These are phyloP conservation scores for Drosophila pseudoananassae DNA, from an alignment of 1,140 invertebrate species.

Conservation along the genomic window DNA sequence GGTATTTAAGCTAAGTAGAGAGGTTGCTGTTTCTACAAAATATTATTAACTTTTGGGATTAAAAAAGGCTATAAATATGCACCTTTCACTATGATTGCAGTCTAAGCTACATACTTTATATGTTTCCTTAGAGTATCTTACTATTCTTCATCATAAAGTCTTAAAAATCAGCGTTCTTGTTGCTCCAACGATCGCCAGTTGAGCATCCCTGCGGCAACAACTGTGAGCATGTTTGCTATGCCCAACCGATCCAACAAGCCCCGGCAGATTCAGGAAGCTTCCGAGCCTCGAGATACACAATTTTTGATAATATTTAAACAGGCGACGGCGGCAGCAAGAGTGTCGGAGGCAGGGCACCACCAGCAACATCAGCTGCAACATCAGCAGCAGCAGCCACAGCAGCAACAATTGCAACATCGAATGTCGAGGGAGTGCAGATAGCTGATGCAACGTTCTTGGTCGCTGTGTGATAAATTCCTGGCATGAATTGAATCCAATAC, in stretches of 20 bases:
- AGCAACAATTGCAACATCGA: slow-evolving; percentile 39
- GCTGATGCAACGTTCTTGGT: slow-evolving; percentile 27
- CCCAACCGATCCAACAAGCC: slow-evolving; percentile 32
- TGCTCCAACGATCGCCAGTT: slow-evolving; percentile 57
- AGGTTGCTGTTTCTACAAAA: neutral
- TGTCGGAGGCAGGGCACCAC: slow-evolving; percentile 30
- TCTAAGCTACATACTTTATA: neutral
- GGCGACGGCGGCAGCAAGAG: slow-evolving; percentile 29
- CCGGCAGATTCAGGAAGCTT: slow-evolving; percentile 75
- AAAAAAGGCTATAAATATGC: too few species aligned
- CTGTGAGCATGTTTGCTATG: slow-evolving; percentile 70
- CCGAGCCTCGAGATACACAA: slow-evolving; percentile 69
- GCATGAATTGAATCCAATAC: slow-evolving; percentile 56
- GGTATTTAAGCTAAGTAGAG: neutral
- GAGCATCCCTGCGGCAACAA: slow-evolving; percentile 62
- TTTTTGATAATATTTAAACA: slow-evolving; percentile 78
- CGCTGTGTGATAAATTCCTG: slow-evolving; percentile 70
- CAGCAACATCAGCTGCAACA: slow-evolving; percentile 36
- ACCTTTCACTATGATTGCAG: too few species aligned
- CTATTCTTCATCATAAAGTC: neutral
- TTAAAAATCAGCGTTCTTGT: slow-evolving; percentile 22
- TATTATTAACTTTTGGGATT: neutral
- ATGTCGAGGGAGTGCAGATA: slow-evolving; percentile 59
- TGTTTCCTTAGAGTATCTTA: neutral
- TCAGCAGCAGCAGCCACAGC: slow-evolving; percentile 7